A percentile compares a stretch with the other conserved stretches of the same genome.
These are phyloP conservation scores for Irena cyanogastra DNA, from an alignment of 2,113 vertebrate genomes.

Conservation along the genomic window DNA sequence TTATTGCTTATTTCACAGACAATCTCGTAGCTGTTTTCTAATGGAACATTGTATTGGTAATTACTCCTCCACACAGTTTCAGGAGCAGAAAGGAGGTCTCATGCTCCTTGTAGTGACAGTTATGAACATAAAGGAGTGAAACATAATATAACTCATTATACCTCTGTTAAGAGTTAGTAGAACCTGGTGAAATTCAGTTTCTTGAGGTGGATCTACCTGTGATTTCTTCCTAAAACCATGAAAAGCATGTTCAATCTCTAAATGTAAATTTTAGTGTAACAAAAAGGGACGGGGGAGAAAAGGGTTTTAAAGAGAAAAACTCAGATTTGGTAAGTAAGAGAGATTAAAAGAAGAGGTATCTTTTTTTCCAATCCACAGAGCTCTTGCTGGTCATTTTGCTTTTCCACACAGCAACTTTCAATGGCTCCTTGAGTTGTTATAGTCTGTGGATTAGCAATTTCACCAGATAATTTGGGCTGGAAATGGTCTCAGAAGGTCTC, in stretches of 20 bases:
- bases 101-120: neutral
- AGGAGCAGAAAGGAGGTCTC: neutral
- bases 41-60: neutral
- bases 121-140: neutral
- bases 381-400: neutral
- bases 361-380: neutral
- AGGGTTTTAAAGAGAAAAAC: neutral
- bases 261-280: neutral
- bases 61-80: neutral
- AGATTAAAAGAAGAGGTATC: neutral
- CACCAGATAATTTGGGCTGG: neutral
- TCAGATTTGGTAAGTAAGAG: neutral
- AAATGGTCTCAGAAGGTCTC: neutral
- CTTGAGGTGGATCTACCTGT: neutral
- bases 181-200: neutral
- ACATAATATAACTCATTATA: neutral
- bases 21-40: neutral
- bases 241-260: neutral
- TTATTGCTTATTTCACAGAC: neutral
- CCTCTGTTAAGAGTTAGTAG: neutral
- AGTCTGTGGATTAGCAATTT: neutral
- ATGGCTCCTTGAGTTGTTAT: neutral
- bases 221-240: neutral
- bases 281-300: fast-evolving
- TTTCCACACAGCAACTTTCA: neutral